Conservation (phyloP, 2,888 invertebrate species). For the Abrostola triplasia region DNA sequence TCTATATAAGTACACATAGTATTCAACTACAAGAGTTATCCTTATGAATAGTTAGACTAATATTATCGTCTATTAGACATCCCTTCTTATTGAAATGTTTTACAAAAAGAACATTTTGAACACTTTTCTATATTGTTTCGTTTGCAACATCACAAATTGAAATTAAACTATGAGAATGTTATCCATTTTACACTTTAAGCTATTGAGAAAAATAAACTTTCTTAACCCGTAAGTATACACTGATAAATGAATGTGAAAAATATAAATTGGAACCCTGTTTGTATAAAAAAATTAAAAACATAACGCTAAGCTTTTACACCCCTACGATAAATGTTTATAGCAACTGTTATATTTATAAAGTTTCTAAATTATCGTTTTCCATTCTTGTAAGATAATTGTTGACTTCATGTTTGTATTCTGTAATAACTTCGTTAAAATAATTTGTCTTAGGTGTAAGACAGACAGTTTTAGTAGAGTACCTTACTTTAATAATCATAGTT, state of each 20-base stretch:
- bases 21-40: slow-evolving; percentile 64
- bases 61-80: slow-evolving; percentile 47
- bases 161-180: slow-evolving; percentile 10
- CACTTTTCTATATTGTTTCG: slow-evolving; percentile 24
- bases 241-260: slow-evolving; percentile 5
- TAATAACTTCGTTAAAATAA: slow-evolving; percentile 14
- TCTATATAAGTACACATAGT: slow-evolving; percentile 80
- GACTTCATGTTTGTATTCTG: slow-evolving; percentile 20
- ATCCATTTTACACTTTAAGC: slow-evolving; percentile 13
- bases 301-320: slow-evolving; percentile 19
- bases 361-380: slow-evolving; percentile 5
- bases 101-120: slow-evolving; percentile 17
- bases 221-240: slow-evolving; percentile 18
- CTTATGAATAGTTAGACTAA: slow-evolving; percentile 62
- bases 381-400: slow-evolving; percentile 4
- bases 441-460: slow-evolving; percentile 6
- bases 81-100: slow-evolving; percentile 33
- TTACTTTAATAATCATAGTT: slow-evolving; percentile 40
- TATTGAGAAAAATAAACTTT: slow-evolving; percentile 4
- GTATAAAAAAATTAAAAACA: slow-evolving; percentile 7
- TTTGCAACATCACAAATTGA: slow-evolving; percentile 16
- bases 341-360: slow-evolving; percentile 6
- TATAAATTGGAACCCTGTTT: slow-evolving; percentile 7
- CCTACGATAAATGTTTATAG: slow-evolving; percentile 6
- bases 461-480: slow-evolving; percentile 21